Base-by-base conservation (phyloP, 2,888 invertebrate genomes). In the Heteromyza rotundicornis region DNA sequence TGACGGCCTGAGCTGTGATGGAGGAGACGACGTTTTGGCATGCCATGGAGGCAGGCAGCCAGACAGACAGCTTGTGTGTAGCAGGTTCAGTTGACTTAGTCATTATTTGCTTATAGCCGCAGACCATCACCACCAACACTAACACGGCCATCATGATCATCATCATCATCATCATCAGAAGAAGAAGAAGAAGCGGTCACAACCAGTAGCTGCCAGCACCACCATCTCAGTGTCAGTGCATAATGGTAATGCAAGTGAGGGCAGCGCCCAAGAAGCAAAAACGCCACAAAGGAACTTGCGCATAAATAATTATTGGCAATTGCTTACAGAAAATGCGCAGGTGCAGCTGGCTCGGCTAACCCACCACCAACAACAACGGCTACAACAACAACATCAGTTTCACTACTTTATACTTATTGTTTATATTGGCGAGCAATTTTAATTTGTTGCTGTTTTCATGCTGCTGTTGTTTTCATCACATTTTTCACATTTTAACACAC, bases 251-350 rank as follows among this genome's bases (percentile, higher is more conserved):
- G 49, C 51, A 35, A 60, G 54, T 35, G 7, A 47, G 47, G 47
- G 47, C 47, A 47, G 47, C 3, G 19, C 35, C 35, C 17, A 0
- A 51, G 19, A 50, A 57, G 47, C 47, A 47, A 20, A 20, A 47
- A 20, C 47, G 20, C 47, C 19, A 47, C 47, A 47, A 47, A 47
- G 20, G 7, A 47, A 47, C 47, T 47, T 47, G 47, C 47, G 73
- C 76, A 77, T 77, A 76, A 74, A 77, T 77, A 74, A 74, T 74
- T 74, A 77, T 77, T 74, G 67, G 76, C 78, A 74, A 74, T 76
- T 74, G 74, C 77, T 47, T 47, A 19, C 7, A 8, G 47, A 40
- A n/a, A 7, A 40, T 2, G 2, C 5, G 16, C 40, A 40, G 16
- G 10, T 10, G 16, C 40, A 40, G 40, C 16, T 10, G 14, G 12